phyloP scores from a whole-genome alignment of 2,888 invertebrate genomes.

The Sesia bembeciformis region DNA sequence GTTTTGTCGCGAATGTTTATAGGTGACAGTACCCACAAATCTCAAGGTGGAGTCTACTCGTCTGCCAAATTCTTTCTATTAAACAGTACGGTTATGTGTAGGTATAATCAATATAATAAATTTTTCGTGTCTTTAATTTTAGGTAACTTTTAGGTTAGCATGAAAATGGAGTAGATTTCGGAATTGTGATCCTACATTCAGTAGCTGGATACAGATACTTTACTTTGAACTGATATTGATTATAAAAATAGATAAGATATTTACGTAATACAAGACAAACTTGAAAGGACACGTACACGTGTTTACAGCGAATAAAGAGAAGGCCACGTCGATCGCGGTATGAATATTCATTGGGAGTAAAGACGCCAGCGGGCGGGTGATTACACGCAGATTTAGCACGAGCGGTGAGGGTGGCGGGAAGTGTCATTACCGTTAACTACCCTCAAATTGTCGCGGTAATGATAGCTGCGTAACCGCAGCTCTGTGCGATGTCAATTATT shows the following conservation, averaged over 20 bases:
- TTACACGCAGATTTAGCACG: constrained; percentile 21
- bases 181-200: no score
- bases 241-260: constrained; percentile 17
- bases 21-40: no score
- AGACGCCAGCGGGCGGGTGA: constrained; percentile 11
- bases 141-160: no score
- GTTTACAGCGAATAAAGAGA: constrained; percentile 56
- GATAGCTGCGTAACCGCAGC: constrained; percentile 1
- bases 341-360: constrained; percentile 48
- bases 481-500: no score
- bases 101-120: no score
- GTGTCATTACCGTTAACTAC: constrained; percentile 17
- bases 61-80: no score
- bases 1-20: no score
- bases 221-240: constrained; percentile 4
- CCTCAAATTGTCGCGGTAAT: constrained; percentile 15
- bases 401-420: constrained; percentile 6
- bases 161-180: no score
- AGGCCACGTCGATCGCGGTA: constrained; percentile 49
- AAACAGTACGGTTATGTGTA: no score
- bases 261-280: constrained; percentile 47
- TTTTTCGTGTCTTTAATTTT: no score
- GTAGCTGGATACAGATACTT: neutral
- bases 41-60: no score
- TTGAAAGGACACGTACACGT: constrained; percentile 53